Evolutionary conservation across 2,113 vertebrate genomes (phyloP).

Genomic region (Pogona vitticeps): DNA sequence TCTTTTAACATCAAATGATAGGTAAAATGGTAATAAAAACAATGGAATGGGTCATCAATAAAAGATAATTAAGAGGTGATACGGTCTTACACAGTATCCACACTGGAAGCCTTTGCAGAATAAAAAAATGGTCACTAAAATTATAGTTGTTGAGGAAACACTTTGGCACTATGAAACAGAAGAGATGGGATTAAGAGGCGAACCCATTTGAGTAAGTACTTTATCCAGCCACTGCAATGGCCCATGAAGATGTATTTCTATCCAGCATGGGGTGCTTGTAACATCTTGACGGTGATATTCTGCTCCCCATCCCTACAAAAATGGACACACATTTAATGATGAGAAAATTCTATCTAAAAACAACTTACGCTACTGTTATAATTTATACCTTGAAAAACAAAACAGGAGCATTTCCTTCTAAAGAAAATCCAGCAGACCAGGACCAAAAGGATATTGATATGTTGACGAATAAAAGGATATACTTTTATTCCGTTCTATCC

Average conservation of each 20-base stretch:
- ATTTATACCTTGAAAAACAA: not conserved
- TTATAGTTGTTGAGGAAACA: constrained; percentile 56
- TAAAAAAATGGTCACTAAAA: constrained; percentile 75
- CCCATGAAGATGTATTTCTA: constrained; percentile 96
- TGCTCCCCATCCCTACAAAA: constrained; percentile 92
- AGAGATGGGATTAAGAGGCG: constrained; percentile 96
- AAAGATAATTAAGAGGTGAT: constrained; percentile 63
- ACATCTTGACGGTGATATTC: constrained; percentile 97
- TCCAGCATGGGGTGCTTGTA: constrained; percentile 98
- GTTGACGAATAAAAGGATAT: not conserved
- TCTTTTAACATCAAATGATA: constrained; percentile 70
- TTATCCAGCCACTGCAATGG: constrained; percentile 99
- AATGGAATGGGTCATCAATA: constrained; percentile 80
- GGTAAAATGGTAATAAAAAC: constrained; percentile 75
- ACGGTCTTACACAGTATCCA: constrained; percentile 80
- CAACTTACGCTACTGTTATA: constrained; percentile 22
- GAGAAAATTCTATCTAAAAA: not conserved
- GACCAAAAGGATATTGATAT: not conserved
- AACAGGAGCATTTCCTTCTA: not conserved
- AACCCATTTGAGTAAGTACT: constrained; percentile 98
- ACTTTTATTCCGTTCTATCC: too few relatives aligned
- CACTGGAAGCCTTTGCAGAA: constrained; percentile 76
- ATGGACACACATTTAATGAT: not conserved
- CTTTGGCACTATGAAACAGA: constrained; percentile 94
- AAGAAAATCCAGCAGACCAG: not conserved